These are phyloP conservation scores for Parasteatoda tepidariorum DNA, from an alignment of 1,140 invertebrate genomes.

Conservation along the genomic window DNA sequence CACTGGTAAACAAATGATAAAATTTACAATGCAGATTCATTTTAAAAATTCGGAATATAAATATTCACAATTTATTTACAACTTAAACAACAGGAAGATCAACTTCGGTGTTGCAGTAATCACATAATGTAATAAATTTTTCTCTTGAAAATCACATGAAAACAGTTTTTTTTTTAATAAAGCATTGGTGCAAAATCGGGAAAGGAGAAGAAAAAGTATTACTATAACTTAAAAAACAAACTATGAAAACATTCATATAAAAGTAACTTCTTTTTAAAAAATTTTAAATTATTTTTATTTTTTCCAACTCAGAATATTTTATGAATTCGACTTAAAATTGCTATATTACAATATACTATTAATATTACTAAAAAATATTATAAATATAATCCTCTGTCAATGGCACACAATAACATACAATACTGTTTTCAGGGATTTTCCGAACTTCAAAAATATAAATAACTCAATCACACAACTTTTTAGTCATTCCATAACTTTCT, in stretches of 20 bases:
- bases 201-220: neutral
- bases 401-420: neutral
- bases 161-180: constrained; percentile 18
- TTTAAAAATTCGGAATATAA: constrained; percentile 41
- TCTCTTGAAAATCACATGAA: constrained; percentile 10
- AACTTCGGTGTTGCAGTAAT: constrained; percentile 31
- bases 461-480: neutral
- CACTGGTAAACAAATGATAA: constrained; percentile 56
- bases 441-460: neutral
- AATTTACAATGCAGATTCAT: constrained; percentile 48
- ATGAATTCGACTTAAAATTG: too few species aligned
- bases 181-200: too few species aligned
- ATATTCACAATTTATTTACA: constrained; percentile 50
- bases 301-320: neutral
- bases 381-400: neutral
- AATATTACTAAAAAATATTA: too few species aligned
- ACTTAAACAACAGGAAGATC: constrained; percentile 44
- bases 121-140: constrained; percentile 30
- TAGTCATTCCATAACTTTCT: neutral
- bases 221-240: constrained; percentile 5
- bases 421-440: neutral
- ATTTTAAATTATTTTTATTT: neutral
- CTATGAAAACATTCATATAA: constrained; percentile 4
- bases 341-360: too few species aligned
- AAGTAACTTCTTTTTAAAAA: neutral